Evolutionary conservation across 1,140 invertebrate genomes (phyloP), one percentile per base, ranked within the genome.

Genomic region (Limonius californicus): DNA sequence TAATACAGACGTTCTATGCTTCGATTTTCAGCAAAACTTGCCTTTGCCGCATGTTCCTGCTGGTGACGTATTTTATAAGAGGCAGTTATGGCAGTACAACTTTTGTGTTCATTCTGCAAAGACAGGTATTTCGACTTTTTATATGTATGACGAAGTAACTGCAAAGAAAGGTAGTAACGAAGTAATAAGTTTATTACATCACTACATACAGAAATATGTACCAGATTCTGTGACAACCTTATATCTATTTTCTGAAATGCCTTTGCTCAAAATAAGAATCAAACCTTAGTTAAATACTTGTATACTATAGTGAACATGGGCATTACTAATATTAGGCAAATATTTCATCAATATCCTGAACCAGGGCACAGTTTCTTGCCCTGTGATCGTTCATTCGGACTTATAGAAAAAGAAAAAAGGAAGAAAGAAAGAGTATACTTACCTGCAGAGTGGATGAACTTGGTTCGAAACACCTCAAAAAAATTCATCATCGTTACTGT

Each of bases 361-460:
- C 14, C 32, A 57, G 55, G 55, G 18, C 55, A 57, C 14, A 57
- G 55, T 57, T 57, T 57, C 15, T 23, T 57, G 9, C 55, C 27
- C 3, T 57, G 55, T 12, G 55, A 42, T 21, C n/a, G 30, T 7
- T 39, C 18, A 4, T 57, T 57, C 16, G 55, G 55, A 15, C 14
- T 57, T 3, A 57, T 57, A 2, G 55, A 57, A 57, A 57, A 16
- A 39, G 32, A 57, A 42, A 57, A 57, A 16, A 57, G 55, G 12
- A 57, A 57, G 14, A 30, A 14, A 42, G 55, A 39, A 57, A 19
- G 50, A 9, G 50, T 54, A 14, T 23, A 54, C 20, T 23, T 54
- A 23, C 50, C 20, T 8, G 4, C 12, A 7, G 43, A 15, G 43
- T 45, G 43, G 43, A n/a, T n/a, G n/a, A n/a, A n/a, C n/a, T n/a